Base-by-base conservation (phyloP, 2,888 invertebrate species). In the Heliconius aoede region DNA sequence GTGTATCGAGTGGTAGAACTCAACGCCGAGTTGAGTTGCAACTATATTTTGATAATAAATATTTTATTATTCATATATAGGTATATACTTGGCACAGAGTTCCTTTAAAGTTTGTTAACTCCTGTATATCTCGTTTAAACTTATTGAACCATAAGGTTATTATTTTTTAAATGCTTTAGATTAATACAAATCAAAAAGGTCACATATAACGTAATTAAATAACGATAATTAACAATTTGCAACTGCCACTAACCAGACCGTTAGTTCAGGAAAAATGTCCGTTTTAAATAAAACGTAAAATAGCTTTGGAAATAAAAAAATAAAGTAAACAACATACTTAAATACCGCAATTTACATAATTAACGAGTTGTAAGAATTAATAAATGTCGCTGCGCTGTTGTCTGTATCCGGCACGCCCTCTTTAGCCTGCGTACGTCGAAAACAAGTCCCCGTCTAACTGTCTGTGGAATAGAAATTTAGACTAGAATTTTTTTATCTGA, bases 371-470 rank as follows among this genome's bases (percentile, higher is more conserved):
- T 30, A 71, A 51, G 40, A 71, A 72, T 71, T 64, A 51, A 64
- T 64, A 28, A 75, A 71, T 55, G 71, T 15, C 18, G 32, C 62
- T 71, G 55, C 71, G 75, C 26, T 71, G 61, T 68, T 62, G 26
- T 24, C 15, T 40, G 36, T 64, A 71, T 75, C 75, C 75, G 75
- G 71, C 75, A 75, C 75, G 71, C 75, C 75, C 72, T 36, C 72
- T 36, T 55, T 26, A 30, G n/a, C 9, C 32, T 58, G 32, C 15
- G 55, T 36, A 72, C 26, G 72, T 68, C 21, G 13, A 26, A 60
- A 72, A 72, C 26, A 40, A 69, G 51, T 28, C 30, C 4, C 21
- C n/a, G 61, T 61, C 0, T 61, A 21, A 30, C 1, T 18, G 15
- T 60, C 15, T 60, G 24, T 60, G 5, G 26, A 28, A 60, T 60